Evolutionary conservation across 2,888 invertebrate genomes (phyloP).

Genomic region (Danaus chrysippus): DNA sequence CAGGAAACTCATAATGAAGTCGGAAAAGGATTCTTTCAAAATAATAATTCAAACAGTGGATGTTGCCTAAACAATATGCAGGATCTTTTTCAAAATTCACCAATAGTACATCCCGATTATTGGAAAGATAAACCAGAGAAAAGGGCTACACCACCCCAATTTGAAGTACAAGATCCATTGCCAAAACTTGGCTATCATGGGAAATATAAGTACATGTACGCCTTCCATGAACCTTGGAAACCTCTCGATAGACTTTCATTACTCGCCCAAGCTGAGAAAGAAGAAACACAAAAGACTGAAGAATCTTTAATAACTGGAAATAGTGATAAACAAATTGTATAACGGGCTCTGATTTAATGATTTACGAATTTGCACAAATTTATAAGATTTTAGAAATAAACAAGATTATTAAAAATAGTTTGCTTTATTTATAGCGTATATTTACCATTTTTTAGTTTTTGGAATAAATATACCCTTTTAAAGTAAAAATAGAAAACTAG

Average conservation of each 20-base stretch:
- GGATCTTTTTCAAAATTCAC: conserved; percentile 56
- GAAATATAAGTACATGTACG: conserved; percentile 59
- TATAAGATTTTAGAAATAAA: conserved; percentile 15
- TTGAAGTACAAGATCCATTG: conserved; percentile 38
- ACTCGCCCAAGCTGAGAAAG: conserved; percentile 58
- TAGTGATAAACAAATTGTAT: conserved; percentile 35
- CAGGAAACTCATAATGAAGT: conserved; percentile 57
- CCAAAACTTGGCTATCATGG: conserved; percentile 67
- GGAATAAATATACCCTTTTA: no score
- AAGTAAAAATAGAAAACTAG: no score
- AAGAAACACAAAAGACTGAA: conserved; percentile 33
- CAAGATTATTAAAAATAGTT: conserved; percentile 5
- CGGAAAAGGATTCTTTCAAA: conserved; percentile 41
- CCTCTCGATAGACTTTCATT: conserved; percentile 59
- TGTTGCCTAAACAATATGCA: conserved; percentile 33
- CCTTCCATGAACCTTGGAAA: conserved; percentile 71
- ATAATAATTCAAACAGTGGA: conserved; percentile 29
- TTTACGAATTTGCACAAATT: conserved; percentile 4
- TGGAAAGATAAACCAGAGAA: conserved; percentile 51
- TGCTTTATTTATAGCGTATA: not conserved
- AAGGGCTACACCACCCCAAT: conserved; percentile 30
- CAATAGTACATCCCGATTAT: conserved; percentile 59
- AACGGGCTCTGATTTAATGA: conserved; percentile 53
- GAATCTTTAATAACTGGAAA: conserved; percentile 29
- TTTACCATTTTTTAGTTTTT: no score